Evolutionary conservation across 1,140 invertebrate genomes (phyloP).

Genomic region (Globodera rostochiensis): DNA sequence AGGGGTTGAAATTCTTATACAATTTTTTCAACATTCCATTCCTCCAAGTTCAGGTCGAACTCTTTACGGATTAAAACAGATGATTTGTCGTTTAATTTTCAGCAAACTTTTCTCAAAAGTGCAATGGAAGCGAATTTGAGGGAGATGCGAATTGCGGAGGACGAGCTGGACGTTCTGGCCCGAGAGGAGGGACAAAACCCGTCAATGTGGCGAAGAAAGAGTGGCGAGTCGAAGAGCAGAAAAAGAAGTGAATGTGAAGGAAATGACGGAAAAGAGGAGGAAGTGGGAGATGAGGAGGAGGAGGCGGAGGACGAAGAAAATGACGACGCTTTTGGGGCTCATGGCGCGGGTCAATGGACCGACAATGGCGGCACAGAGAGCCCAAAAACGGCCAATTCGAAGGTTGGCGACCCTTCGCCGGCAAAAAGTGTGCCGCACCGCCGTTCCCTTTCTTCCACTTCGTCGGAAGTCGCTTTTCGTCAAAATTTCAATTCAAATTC

Average conservation of each 20-base stretch:
- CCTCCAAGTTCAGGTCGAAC: conserved; percentile 78
- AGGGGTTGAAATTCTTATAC: conserved; percentile 88
- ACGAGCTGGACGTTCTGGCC: conserved; percentile 76
- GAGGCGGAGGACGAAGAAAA: background rate
- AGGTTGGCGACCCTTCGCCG: too few species aligned
- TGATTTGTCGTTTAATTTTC: conserved; percentile 23
- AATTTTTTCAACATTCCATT: conserved; percentile 96
- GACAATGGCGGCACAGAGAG: background rate
- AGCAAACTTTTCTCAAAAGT: conserved; percentile 79
- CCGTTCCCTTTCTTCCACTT: background rate
- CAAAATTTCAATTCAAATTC: background rate
- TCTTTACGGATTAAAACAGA: conserved; percentile 9
- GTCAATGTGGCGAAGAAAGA: background rate
- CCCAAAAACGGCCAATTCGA: background rate
- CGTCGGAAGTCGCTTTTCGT: background rate
- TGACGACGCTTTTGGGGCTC: too few species aligned
- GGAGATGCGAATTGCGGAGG: conserved; percentile 79
- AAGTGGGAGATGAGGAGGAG: background rate
- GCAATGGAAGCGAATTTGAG: conserved; percentile 84
- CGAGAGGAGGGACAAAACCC: conserved; percentile 3
- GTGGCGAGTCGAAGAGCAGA: background rate
- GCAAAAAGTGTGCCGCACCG: background rate
- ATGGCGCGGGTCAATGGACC: background rate
- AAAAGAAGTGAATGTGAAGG: background rate
- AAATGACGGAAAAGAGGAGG: background rate